Conservation (phyloP, 2,113 vertebrate species). For the Echinops telfairi region DNA sequence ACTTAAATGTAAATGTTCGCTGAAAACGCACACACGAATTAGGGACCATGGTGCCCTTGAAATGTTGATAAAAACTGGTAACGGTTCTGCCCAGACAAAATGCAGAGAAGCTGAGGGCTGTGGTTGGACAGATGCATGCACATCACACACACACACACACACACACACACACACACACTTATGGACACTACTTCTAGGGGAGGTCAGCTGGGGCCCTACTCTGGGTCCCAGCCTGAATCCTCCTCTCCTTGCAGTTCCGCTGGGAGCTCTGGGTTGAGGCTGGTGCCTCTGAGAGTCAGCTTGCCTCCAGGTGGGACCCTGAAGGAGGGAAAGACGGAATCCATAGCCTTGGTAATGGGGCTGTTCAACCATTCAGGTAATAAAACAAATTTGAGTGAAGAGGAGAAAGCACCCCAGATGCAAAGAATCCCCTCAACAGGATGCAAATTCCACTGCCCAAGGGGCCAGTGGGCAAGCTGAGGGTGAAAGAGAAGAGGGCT, state of each 20-base stretch:
- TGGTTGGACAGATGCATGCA: background rate
- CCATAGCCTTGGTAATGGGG: too few relatives aligned
- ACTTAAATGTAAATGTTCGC: too few relatives aligned
- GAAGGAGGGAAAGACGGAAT: too few relatives aligned
- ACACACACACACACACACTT: too few relatives aligned
- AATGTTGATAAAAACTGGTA: background rate
- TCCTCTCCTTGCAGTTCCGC: too few relatives aligned
- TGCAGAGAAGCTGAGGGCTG: background rate
- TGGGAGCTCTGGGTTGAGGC: too few relatives aligned
- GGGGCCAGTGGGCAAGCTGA: background rate
- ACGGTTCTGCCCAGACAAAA: background rate
- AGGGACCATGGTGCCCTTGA: background rate
- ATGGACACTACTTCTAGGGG: too few relatives aligned
- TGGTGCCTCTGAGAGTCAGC: background rate
- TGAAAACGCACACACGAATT: too few relatives aligned
- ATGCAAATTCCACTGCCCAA: too few relatives aligned
- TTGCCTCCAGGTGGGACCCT: background rate
- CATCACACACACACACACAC: accelerated
- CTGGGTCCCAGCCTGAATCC: too few relatives aligned
- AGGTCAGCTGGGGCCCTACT: background rate
- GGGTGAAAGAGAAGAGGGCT: background rate
- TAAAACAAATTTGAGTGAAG: background rate
- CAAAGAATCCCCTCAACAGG: background rate
- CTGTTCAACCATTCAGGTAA: background rate
- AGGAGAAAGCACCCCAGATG: background rate